These are phyloP conservation scores for Eurypyga helias DNA, from an alignment of 2,113 vertebrate species.

Conservation along the genomic window DNA sequence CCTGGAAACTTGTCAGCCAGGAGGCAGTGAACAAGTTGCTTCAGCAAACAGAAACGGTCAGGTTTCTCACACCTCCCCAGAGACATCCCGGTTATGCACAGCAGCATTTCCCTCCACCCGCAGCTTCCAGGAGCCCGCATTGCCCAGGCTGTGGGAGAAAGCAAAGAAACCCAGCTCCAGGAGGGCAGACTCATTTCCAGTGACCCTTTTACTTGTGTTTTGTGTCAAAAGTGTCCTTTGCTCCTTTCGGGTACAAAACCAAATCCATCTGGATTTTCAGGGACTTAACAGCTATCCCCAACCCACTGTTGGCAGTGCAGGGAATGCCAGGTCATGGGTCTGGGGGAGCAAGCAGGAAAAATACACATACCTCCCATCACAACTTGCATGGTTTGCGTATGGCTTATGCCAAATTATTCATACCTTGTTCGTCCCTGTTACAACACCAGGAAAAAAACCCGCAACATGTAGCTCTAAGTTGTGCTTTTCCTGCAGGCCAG, in stretches of 20 bases:
- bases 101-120: not conserved
- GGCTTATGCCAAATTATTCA: not conserved
- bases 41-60: not conserved
- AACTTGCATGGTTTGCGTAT: not conserved
- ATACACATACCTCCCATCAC: not conserved
- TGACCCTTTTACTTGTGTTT: not conserved
- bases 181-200: not conserved
- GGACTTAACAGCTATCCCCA: too few species aligned
- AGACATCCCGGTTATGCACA: not conserved
- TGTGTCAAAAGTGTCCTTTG: not conserved
- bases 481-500: not conserved
- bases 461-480: not conserved
- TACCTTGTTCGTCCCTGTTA: not conserved
- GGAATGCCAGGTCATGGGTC: not conserved
- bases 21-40: not conserved
- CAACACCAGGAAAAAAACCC: not conserved
- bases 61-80: not conserved
- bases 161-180: not conserved
- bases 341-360: not conserved
- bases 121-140: not conserved
- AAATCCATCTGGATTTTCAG: not conserved
- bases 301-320: not conserved
- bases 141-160: not conserved
- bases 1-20: fast-evolving
- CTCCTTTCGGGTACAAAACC: not conserved